Evolutionary conservation across 2,113 vertebrate species (phyloP).

Genomic region (Anhinga rufa): DNA sequence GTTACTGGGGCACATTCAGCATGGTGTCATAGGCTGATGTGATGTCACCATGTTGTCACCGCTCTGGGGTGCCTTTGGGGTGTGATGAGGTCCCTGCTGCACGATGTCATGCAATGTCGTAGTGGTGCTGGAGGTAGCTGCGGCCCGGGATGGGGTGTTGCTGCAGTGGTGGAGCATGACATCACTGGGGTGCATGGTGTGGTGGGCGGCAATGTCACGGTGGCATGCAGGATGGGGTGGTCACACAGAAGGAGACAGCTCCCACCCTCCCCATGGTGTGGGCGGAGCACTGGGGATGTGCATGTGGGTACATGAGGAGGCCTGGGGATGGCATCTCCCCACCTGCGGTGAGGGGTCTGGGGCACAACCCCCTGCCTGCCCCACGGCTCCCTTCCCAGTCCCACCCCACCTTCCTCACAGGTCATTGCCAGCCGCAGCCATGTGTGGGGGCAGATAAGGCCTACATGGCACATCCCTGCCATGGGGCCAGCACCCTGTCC

Average conservation of each 20-base stretch:
- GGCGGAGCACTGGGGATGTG: neutral
- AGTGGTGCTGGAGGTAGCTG: neutral
- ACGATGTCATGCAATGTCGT: accelerated
- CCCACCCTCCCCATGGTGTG: neutral
- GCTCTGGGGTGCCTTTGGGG: neutral
- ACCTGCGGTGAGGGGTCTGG: neutral
- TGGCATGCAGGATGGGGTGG: accelerated
- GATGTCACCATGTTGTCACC: neutral
- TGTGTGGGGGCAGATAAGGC: neutral
- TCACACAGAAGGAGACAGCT: neutral
- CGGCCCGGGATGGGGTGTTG: neutral
- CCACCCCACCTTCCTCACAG: neutral
- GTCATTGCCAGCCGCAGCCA: neutral
- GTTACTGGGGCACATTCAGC: neutral
- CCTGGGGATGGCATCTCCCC: neutral
- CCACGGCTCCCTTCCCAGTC: neutral
- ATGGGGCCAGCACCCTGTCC: neutral
- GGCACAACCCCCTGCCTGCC: neutral
- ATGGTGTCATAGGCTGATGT: neutral
- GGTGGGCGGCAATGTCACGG: neutral
- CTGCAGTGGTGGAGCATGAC: neutral
- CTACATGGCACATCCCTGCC: neutral
- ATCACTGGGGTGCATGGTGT: neutral
- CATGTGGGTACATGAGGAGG: neutral
- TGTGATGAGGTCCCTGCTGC: neutral